Evolutionary conservation across 2,113 vertebrate species (phyloP), one percentile per base, ranked within the genome.

Genomic region (Procapra przewalskii): DNA sequence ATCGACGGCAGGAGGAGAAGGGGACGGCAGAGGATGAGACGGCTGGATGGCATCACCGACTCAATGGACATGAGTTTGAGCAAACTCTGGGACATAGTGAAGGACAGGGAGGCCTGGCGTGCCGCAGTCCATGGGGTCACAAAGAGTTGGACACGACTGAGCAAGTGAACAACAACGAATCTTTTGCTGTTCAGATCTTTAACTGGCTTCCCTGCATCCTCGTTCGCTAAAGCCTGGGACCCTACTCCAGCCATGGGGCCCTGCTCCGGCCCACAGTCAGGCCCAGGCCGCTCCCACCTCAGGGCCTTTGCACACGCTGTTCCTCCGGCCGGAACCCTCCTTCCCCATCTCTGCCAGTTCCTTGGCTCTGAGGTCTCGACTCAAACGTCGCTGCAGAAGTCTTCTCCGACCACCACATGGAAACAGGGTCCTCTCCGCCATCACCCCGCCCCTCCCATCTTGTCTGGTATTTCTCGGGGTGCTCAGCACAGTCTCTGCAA

Each of bases 81-180:
- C 8, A 6, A 12, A 0, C 67, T 71, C 67, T 21, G 1, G 67
- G 67, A 40, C 1, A 36, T 12, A 12, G 19, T 12, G n/a, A 71
- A 1, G 19, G 19, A 71, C n/a, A 40, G 19, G 67, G 67, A 40
- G 19, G 10, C 67, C 67, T 23, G 67, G 67, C 9, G 9, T 1
- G 67, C 67, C 12, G 4, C 67, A 6, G 67, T 40, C 67, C 67
- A 1, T 1, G n/a, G 67, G 67, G 67, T 40, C 2, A 1, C 67
- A 40, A 6, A 71, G 67, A 40, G n/a, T 23, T 5, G 0, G 67
- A 71, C 19, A 40, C 5, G 0, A 3, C 67, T 23, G 19, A 71
- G 67, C 1, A 0, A 36, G 4, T 23, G n/a, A 23, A 3, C n/a
- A 36, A 12, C 64, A 12, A 23, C 10, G 6, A 33, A 4, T 17